phyloP scores from a whole-genome alignment of 2,888 invertebrate genomes.

The Trichacis sp. region DNA sequence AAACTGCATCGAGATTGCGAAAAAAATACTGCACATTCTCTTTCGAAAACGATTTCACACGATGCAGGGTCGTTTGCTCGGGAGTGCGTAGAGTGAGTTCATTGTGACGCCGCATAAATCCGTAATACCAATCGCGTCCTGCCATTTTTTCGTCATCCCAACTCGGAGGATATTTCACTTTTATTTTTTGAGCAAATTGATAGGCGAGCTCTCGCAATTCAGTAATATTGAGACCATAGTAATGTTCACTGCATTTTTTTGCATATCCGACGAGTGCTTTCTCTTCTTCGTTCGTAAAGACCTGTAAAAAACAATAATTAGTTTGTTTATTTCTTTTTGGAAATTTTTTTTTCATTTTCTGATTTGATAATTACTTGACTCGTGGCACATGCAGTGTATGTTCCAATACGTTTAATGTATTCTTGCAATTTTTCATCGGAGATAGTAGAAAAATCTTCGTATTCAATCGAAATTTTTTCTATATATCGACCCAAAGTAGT shows the following conservation, averaged over 20 bases:
- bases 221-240: slow-evolving; percentile 43
- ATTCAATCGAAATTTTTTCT: not conserved
- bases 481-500: slow-evolving; percentile 6
- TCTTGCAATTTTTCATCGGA: slow-evolving; percentile 3
- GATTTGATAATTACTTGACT: slow-evolving; percentile 5
- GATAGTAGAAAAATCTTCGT: not conserved
- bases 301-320: slow-evolving; percentile 12
- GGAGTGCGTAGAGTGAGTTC: slow-evolving; percentile 10
- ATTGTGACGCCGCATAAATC: slow-evolving; percentile 19
- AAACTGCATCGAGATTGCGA: not conserved
- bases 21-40: not conserved
- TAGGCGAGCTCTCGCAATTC: slow-evolving; percentile 39
- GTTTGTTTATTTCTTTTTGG: not conserved
- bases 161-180: slow-evolving; percentile 19
- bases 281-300: slow-evolving; percentile 10
- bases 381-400: slow-evolving; percentile 6
- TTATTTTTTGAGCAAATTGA: slow-evolving; percentile 28
- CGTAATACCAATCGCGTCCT: slow-evolving; percentile 36
- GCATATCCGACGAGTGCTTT: slow-evolving; percentile 9
- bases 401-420: slow-evolving; percentile 2
- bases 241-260: slow-evolving; percentile 5
- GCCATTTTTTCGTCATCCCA: slow-evolving; percentile 37
- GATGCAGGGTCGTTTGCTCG: not conserved
- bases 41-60: slow-evolving; percentile 28
- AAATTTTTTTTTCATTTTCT: not conserved